Percentiles rank a stretch among this genome's conserved stretches.
phyloP scores from a whole-genome alignment of 2,113 vertebrate genomes.

The Otocyon megalotis region DNA sequence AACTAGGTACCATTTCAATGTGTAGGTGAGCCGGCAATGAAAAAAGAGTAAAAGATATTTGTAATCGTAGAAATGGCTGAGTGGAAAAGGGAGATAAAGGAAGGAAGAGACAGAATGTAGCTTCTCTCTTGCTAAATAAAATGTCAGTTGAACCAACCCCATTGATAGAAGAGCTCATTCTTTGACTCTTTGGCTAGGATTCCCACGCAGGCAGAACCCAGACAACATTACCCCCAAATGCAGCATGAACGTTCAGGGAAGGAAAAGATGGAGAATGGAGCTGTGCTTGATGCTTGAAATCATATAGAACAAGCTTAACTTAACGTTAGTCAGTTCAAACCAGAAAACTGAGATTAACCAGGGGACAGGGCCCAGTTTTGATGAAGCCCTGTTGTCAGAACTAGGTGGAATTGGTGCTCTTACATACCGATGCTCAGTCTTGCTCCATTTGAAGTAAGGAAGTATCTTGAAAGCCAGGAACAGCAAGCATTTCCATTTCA shows the following conservation, averaged over 20 bases:
- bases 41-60: constrained; percentile 74
- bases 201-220: not conserved
- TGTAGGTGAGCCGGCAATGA: constrained; percentile 63
- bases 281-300: not conserved
- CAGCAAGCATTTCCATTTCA: not conserved
- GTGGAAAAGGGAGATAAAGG: constrained; percentile 61
- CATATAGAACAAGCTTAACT: not conserved
- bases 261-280: not conserved
- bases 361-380: not conserved
- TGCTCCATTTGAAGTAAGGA: constrained; percentile 30
- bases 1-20: constrained; percentile 76
- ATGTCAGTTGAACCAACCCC: constrained; percentile 2
- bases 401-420: constrained; percentile 35
- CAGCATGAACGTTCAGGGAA: not conserved
- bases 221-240: not conserved
- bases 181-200: not conserved
- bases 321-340: not conserved
- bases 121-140: constrained; percentile 62
- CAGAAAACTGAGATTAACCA: not conserved
- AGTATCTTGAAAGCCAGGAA: constrained; percentile 58
- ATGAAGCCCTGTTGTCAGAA: not conserved
- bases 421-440: not conserved
- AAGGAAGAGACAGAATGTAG: constrained; percentile 7
- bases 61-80: constrained; percentile 71
- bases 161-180: not conserved